Percentiles rank a stretch among this genome's conserved stretches.
phyloP scores from a whole-genome alignment of 2,113 vertebrate species.

The Channa maculata region DNA sequence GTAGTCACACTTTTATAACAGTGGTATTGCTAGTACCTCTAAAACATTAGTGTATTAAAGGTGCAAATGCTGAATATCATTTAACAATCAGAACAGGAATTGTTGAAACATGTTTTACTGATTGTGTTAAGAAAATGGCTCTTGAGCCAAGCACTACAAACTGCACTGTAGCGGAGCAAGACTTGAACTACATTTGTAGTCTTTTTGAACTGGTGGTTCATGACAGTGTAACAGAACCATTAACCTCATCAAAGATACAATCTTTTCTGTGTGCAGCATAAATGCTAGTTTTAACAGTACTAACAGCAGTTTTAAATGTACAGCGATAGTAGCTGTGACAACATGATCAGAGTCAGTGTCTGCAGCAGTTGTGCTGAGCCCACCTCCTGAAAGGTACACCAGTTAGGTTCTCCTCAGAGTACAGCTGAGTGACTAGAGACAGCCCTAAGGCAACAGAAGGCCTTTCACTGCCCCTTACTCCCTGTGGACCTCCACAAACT shows the following conservation, averaged over 20 bases:
- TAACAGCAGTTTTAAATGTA: conserved; percentile 14
- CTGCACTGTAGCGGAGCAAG: not conserved
- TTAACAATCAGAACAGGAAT: not conserved
- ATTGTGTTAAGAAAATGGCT: not conserved
- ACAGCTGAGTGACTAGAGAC: conserved; percentile 68
- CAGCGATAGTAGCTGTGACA: conserved; percentile 40
- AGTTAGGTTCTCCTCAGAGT: conserved; percentile 68
- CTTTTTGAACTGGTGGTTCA: not conserved
- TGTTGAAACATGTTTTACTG: not conserved
- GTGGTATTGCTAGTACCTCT: not conserved
- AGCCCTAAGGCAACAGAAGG: conserved; percentile 70
- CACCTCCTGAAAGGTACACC: conserved; percentile 59
- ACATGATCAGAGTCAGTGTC: conserved; percentile 52
- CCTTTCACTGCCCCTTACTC: conserved; percentile 70
- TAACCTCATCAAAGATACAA: not conserved
- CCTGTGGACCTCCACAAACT: conserved; percentile 56
- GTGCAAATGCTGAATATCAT: not conserved
- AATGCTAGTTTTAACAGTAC: conserved; percentile 13
- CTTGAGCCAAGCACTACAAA: not conserved
- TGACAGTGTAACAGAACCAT: not conserved
- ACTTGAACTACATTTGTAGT: not conserved
- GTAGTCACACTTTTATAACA: conserved; percentile 1
- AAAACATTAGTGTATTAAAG: not conserved
- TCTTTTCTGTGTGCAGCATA: not conserved
- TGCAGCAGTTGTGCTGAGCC: conserved; percentile 42